Conservation (phyloP, 1,140 invertebrate species). For the Drosophila tsacasi region DNA sequence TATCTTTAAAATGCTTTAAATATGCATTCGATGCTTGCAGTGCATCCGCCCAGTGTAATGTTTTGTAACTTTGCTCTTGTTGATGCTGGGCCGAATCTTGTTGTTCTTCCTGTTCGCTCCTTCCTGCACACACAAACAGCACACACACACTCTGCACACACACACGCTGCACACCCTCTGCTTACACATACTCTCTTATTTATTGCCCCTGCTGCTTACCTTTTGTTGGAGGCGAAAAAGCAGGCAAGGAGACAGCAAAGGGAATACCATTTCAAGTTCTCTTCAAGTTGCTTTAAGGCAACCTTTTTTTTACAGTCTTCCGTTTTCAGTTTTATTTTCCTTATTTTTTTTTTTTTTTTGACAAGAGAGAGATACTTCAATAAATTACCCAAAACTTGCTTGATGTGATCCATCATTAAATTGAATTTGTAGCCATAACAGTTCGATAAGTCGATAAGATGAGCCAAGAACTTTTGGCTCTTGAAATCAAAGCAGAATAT, state of each 20-base stretch:
- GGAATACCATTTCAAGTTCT: conserved; percentile 33
- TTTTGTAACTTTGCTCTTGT: conserved; percentile 27
- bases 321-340: neutral
- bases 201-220: conserved; percentile 40
- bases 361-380: conserved; percentile 9
- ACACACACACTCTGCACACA: conserved; percentile 5
- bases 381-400: conserved; percentile 24
- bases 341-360: neutral
- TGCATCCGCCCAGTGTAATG: neutral
- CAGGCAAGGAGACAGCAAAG: conserved; percentile 18
- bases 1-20: neutral
- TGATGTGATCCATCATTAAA: conserved; percentile 28
- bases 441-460: conserved; percentile 14
- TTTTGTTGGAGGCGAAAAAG: conserved; percentile 15
- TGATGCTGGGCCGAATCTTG: conserved; percentile 39
- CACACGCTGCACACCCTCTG: neutral
- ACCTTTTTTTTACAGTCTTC: conserved; percentile 5
- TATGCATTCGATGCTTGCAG: neutral
- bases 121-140: conserved; percentile 14
- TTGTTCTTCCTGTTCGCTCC: conserved; percentile 34
- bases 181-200: conserved; percentile 27
- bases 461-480: neutral
- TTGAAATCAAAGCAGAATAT: neutral
- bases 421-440: conserved; percentile 23
- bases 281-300: conserved; percentile 21